Percentiles rank a stretch among this genome's conserved stretches.
Evolutionary conservation across 2,797 vertebrate species (phyloP).

Genomic region (Podargus strigoides): DNA sequence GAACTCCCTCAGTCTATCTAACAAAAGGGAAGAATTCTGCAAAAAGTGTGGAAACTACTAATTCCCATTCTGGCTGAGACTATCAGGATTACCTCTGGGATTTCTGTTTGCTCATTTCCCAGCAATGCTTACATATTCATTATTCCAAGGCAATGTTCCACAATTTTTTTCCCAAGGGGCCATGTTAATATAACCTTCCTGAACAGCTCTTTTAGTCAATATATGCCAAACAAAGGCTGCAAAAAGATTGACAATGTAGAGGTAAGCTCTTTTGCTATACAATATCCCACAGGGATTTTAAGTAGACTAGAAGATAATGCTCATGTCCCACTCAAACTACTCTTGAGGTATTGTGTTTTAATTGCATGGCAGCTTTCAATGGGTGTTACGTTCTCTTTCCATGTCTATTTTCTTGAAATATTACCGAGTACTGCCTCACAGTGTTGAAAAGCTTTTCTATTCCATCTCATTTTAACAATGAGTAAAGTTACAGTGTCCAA

Average conservation of each 20-base stretch:
- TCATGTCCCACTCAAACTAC: not conserved
- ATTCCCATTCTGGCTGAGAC: not conserved
- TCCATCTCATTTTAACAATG: not conserved
- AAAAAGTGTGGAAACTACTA: not conserved
- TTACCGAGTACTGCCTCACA: rapidly evolving
- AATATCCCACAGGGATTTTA: not conserved
- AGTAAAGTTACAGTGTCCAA: not conserved
- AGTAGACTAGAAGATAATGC: not conserved
- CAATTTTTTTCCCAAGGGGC: not conserved
- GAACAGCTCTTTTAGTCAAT: not conserved
- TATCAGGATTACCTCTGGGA: not conserved
- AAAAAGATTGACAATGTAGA: not conserved
- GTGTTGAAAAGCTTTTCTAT: not conserved
- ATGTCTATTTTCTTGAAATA: not conserved
- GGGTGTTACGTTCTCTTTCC: not conserved
- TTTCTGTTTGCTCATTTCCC: not conserved
- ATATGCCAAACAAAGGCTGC: not conserved
- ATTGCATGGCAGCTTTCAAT: not conserved
- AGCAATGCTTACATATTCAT: not conserved
- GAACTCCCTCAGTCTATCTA: not conserved
- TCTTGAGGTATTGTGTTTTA: not conserved
- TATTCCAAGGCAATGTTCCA: not conserved
- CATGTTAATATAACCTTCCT: not conserved
- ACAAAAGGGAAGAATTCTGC: not conserved
- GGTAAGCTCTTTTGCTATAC: not conserved